Evolutionary conservation across 1,140 invertebrate species (phyloP).

Genomic region (Sogatella furcifera): DNA sequence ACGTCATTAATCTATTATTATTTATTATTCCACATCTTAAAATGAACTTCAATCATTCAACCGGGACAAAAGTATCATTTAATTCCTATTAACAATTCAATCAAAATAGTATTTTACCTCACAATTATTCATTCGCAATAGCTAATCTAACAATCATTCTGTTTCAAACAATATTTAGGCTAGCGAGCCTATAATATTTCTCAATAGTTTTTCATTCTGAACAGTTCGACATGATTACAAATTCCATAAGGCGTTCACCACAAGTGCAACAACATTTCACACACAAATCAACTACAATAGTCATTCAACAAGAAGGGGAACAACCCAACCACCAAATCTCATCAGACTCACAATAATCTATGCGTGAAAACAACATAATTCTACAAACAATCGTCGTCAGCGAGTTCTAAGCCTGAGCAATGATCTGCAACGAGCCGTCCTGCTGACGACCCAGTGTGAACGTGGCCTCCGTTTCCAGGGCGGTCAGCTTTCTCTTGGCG

Average conservation of each 20-base stretch:
- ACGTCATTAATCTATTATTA: no score
- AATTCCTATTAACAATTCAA: no score
- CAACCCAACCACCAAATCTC: neutral
- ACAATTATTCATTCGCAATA: no score
- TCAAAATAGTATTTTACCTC: no score
- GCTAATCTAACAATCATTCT: no score
- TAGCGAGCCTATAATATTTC: no score
- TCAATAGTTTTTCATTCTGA: no score
- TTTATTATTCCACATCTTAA: no score
- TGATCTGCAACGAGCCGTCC: neutral
- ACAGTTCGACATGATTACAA: no score
- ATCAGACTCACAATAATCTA: neutral
- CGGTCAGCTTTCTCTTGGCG: neutral
- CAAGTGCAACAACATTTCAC: neutral
- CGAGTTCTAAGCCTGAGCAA: neutral
- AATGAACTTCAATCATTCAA: no score
- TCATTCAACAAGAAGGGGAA: neutral
- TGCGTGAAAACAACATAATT: neutral
- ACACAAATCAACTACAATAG: neutral
- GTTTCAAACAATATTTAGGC: no score
- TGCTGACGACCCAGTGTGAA: neutral
- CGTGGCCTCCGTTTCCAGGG: neutral
- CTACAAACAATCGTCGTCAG: neutral
- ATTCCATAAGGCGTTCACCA: neutral
- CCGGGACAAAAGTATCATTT: no score